Conservation (phyloP, 1,140 invertebrate species). For the Trichonephila clavata region DNA sequence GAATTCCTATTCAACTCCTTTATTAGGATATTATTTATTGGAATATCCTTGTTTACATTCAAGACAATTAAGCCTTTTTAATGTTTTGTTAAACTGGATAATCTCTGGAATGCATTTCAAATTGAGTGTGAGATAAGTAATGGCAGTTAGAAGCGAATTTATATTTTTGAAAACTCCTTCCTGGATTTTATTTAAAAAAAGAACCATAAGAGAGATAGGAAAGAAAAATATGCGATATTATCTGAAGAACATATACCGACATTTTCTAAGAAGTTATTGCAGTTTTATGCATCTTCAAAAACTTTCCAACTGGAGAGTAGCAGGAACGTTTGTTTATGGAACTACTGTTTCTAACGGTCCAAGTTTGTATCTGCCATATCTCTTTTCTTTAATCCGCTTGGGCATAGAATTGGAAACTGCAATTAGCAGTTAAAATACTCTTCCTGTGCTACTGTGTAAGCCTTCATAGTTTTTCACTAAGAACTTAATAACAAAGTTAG, state of each 20-base stretch:
- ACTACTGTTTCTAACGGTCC: background rate
- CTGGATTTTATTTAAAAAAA: background rate
- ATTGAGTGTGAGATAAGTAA: background rate
- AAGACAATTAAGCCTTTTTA: background rate
- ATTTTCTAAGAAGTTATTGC: constrained; percentile 1
- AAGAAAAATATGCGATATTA: background rate
- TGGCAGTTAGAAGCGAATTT: background rate
- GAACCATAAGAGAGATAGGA: background rate
- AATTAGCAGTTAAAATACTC: constrained; percentile 4
- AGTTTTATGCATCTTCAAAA: constrained; percentile 20
- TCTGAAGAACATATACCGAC: background rate
- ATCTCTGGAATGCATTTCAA: background rate
- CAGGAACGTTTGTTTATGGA: background rate
- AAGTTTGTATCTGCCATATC: background rate
- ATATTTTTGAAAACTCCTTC: background rate
- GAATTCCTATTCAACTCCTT: too few relatives aligned
- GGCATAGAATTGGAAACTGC: background rate
- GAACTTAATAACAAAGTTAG: constrained; percentile 1
- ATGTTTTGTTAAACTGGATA: background rate
- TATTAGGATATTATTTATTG: too few relatives aligned
- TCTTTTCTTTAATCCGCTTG: background rate
- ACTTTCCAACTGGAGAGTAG: background rate
- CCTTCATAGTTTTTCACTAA: background rate
- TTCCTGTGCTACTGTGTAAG: background rate
- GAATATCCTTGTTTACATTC: background rate